These are phyloP conservation scores for Blastobasis lacticolella DNA, from an alignment of 2,888 invertebrate genomes.

Conservation along the genomic window DNA sequence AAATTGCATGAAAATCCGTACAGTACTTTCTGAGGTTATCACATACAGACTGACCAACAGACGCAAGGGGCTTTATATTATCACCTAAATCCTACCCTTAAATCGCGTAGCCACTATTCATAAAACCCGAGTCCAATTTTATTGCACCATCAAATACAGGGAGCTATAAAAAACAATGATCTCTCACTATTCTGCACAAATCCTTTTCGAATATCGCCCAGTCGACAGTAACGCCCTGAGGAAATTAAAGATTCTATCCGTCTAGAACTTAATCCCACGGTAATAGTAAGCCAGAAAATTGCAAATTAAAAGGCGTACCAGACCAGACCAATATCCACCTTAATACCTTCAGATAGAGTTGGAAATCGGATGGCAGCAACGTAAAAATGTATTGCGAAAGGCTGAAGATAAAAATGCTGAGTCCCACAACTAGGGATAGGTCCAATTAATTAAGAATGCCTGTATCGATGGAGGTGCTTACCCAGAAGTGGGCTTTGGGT, in stretches of 20 bases:
- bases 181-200: constrained; percentile 25
- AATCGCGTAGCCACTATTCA: too few species aligned
- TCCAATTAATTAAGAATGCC: constrained; percentile 61
- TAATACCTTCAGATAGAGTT: constrained; percentile 14
- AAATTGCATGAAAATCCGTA: too few species aligned
- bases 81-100: too few species aligned
- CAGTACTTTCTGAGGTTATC: too few species aligned
- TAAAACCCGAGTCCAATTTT: too few species aligned
- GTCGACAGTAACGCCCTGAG: constrained; percentile 51
- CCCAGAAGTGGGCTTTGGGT: not conserved
- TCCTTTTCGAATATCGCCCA: constrained; percentile 45
- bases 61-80: too few species aligned
- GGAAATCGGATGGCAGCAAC: constrained; percentile 13
- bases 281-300: constrained; percentile 67
- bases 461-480: constrained; percentile 22
- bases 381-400: constrained; percentile 6
- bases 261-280: constrained; percentile 60
- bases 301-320: constrained; percentile 55
- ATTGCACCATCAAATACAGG: not conserved
- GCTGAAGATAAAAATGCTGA: constrained; percentile 56
- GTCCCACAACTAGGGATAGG: constrained; percentile 47
- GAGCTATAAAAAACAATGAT: constrained; percentile 17
- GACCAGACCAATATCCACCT: constrained; percentile 15
- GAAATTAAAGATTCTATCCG: constrained; percentile 72
- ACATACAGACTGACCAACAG: too few species aligned